Evolutionary conservation across 2,113 vertebrate species (phyloP).

Genomic region (Tachycineta bicolor): DNA sequence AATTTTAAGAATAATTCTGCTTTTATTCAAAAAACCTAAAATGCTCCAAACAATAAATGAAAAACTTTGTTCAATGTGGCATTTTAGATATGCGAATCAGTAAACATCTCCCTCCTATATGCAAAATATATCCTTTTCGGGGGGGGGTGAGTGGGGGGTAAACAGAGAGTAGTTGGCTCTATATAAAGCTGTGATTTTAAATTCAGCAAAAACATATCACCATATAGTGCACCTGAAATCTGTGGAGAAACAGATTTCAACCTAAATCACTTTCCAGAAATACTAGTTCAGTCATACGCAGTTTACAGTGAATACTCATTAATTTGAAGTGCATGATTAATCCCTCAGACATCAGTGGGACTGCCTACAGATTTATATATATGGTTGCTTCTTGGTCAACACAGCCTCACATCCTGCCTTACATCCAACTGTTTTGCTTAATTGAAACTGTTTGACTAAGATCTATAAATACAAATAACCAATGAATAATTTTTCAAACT

Average conservation of each 20-base stretch:
- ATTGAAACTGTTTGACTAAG: not conserved
- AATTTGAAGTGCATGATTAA: not conserved
- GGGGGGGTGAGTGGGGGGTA: too few species aligned
- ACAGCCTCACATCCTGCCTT: not conserved
- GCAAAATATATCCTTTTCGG: not conserved
- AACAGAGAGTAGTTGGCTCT: not conserved
- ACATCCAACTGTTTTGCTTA: not conserved
- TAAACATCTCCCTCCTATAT: not conserved
- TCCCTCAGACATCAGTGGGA: not conserved
- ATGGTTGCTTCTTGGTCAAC: not conserved
- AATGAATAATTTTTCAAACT: not conserved
- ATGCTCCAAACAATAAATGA: conserved; percentile 20
- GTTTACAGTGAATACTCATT: not conserved
- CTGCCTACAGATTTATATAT: not conserved
- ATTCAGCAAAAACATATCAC: not conserved
- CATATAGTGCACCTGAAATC: not conserved
- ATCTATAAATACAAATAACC: not conserved
- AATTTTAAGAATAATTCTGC: conserved; percentile 8
- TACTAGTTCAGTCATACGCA: not conserved
- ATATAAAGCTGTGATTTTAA: not conserved
- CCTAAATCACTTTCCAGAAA: not conserved
- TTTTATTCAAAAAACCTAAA: conserved; percentile 36
- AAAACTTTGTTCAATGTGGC: not conserved
- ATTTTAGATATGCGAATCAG: not conserved
- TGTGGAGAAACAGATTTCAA: not conserved